phyloP scores from a whole-genome alignment of 2,888 invertebrate genomes.

The Kuschelorhynchus macadamiae region DNA sequence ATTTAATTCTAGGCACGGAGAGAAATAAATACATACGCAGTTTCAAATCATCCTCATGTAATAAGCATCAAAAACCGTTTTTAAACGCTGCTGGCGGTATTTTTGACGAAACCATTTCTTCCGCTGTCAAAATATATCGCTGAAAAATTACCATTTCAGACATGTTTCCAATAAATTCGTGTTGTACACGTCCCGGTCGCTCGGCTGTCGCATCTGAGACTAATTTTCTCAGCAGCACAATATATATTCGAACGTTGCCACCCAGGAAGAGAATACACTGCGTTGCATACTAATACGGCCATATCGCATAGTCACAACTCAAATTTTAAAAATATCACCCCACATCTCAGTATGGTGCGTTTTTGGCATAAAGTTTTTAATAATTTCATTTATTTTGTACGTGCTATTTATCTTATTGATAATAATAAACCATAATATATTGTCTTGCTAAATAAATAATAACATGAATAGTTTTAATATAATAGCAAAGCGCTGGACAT shows the following conservation, averaged over 20 bases:
- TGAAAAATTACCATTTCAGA: conserved; percentile 41
- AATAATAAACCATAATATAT: too few species aligned
- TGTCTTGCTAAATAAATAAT: too few species aligned
- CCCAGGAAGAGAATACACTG: conserved; percentile 38
- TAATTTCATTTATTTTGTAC: too few species aligned
- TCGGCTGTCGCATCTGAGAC: conserved; percentile 46
- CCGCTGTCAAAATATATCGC: conserved; percentile 29
- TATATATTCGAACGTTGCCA: conserved; percentile 43
- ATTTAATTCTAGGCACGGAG: too few species aligned
- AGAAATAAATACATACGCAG: too few species aligned
- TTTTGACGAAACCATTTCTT: conserved; percentile 15
- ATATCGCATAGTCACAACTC: conserved; percentile 19
- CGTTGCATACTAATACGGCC: conserved; percentile 36
- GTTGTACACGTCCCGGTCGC: conserved; percentile 36
- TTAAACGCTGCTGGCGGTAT: background rate
- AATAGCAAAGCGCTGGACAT: too few species aligned
- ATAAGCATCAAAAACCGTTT: too few species aligned
- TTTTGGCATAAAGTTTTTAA: too few species aligned
- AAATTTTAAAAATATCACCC: conserved; percentile 4
- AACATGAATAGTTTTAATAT: too few species aligned
- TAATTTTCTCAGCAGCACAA: conserved; percentile 45
- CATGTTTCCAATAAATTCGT: conserved; percentile 46
- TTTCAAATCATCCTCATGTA: too few species aligned
- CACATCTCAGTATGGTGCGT: too few species aligned
- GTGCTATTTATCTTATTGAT: too few species aligned